phyloP scores from a whole-genome alignment of 2,113 vertebrate species.

The Equus przewalskii region DNA sequence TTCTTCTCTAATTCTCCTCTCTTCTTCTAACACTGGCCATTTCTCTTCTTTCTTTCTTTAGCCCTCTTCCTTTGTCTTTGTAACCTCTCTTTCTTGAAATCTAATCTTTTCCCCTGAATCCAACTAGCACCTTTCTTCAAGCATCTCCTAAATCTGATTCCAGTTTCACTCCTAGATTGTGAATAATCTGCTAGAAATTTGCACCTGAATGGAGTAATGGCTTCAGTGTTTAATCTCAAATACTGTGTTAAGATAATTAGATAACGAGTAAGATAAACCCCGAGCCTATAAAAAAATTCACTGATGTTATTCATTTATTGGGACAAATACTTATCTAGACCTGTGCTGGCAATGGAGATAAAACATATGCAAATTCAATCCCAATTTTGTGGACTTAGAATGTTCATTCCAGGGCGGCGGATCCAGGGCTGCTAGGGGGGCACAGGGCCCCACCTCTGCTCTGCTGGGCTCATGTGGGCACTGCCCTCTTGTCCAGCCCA shows the following conservation, averaged over 20 bases:
- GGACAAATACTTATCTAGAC: background rate
- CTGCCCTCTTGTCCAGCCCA: rapidly evolving
- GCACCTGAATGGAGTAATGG: background rate
- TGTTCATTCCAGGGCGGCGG: background rate
- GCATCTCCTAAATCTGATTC: background rate
- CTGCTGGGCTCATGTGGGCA: background rate
- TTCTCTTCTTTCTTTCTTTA: background rate
- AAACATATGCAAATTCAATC: background rate
- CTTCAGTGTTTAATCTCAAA: background rate
- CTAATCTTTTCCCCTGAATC: background rate
- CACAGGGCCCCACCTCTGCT: background rate
- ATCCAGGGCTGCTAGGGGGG: background rate
- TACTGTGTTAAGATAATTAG: background rate
- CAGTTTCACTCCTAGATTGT: background rate
- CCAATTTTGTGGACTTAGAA: background rate
- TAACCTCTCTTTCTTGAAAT: background rate
- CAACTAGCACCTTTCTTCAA: background rate
- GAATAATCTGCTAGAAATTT: background rate
- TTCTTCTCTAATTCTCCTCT: background rate
- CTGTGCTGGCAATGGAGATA: background rate
- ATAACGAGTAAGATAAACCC: background rate
- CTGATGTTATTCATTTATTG: background rate
- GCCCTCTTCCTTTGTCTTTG: background rate
- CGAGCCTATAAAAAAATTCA: background rate
- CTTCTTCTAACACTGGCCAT: background rate